Conservation (phyloP, 2,113 vertebrate species). For the human region GRCh38 chr16:25806001-25806500, state of each 20-base stretch:
- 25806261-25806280: fast-evolving
- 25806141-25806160: too few relatives aligned
- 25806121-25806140: too few relatives aligned
- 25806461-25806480: background rate
- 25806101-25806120: too few relatives aligned
- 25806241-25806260: background rate
- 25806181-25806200: background rate
- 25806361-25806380: fast-evolving
- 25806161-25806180: background rate
- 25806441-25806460: too few relatives aligned
- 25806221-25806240: too few relatives aligned
- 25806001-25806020: too few relatives aligned
- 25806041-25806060: too few relatives aligned
- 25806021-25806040: too few relatives aligned
- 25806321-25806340: background rate
- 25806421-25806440: background rate
- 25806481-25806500: fast-evolving
- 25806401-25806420: background rate
- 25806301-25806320: background rate
- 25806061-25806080: too few relatives aligned
- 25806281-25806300: background rate
- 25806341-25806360: background rate
- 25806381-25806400: background rate
- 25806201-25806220: background rate
- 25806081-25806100: too few relatives aligned